Evolutionary conservation across 30 jellyfish, hydroid and myxozoan genomes (phyloP).

Genomic region (Mastigias papua): DNA sequence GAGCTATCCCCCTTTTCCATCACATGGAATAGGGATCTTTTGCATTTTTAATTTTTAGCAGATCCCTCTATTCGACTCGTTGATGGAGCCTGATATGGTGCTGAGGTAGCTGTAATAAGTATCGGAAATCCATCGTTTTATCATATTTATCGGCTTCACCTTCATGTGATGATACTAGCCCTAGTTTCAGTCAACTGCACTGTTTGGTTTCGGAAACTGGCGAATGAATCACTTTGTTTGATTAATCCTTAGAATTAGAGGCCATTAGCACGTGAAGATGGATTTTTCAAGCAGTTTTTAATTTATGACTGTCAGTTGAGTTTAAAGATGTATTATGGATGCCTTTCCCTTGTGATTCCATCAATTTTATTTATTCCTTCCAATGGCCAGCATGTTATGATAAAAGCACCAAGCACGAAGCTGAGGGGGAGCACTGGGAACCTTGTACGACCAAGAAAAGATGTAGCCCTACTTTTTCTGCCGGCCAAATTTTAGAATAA

Average conservation of each 20-base stretch:
- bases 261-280: neutral
- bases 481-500: too few relatives aligned
- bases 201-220: conserved; percentile 40
- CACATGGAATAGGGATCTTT: too few relatives aligned
- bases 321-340: neutral
- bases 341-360: too few relatives aligned
- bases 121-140: conserved; percentile 12
- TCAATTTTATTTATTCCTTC: too few relatives aligned
- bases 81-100: neutral
- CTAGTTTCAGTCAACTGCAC: conserved; percentile 29
- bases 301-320: neutral
- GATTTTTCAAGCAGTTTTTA: neutral
- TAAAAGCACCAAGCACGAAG: too few relatives aligned
- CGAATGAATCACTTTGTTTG: conserved; percentile 21
- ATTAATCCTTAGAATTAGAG: conserved; percentile 7
- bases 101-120: neutral
- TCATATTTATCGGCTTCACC: neutral
- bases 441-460: too few relatives aligned
- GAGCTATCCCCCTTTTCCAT: too few relatives aligned
- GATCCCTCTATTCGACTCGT: neutral
- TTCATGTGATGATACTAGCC: neutral
- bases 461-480: too few relatives aligned
- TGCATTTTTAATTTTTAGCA: too few relatives aligned
- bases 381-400: too few relatives aligned
- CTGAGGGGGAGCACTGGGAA: too few relatives aligned